Conservation (phyloP, 2,797 vertebrate species). For the Paramormyrops hopkinsi region DNA sequence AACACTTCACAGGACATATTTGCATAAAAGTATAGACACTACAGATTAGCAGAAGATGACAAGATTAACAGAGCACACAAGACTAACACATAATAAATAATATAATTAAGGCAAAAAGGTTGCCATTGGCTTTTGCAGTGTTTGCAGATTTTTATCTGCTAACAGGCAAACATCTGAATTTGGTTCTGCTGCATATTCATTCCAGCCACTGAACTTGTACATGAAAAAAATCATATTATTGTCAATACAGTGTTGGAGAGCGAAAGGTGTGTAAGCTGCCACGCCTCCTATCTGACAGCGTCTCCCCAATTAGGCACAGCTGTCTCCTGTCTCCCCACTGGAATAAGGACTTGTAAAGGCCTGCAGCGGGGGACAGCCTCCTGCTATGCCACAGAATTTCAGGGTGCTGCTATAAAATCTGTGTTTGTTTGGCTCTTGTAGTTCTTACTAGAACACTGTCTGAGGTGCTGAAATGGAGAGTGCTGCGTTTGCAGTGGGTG, state of each 20-base stretch:
- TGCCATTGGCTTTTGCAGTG: neutral
- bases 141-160: neutral
- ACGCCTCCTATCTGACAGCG: neutral
- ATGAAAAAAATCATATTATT: neutral
- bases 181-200: neutral
- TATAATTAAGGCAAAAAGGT: neutral
- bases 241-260: neutral
- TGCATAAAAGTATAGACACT: neutral
- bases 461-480: neutral
- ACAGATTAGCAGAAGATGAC: neutral
- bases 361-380: neutral
- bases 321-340: neutral
- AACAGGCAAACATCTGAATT: neutral
- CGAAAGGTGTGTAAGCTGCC: neutral
- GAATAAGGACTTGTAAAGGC: neutral
- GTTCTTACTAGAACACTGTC: neutral
- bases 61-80: neutral
- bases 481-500: neutral
- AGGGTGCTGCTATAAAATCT: neutral
- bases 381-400: neutral
- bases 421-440: neutral
- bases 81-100: neutral
- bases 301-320: neutral
- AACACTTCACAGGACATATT: neutral
- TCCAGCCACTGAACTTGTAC: neutral